Conservation (phyloP, 2,888 invertebrate genomes). For the Hypselothyrea guttata region DNA sequence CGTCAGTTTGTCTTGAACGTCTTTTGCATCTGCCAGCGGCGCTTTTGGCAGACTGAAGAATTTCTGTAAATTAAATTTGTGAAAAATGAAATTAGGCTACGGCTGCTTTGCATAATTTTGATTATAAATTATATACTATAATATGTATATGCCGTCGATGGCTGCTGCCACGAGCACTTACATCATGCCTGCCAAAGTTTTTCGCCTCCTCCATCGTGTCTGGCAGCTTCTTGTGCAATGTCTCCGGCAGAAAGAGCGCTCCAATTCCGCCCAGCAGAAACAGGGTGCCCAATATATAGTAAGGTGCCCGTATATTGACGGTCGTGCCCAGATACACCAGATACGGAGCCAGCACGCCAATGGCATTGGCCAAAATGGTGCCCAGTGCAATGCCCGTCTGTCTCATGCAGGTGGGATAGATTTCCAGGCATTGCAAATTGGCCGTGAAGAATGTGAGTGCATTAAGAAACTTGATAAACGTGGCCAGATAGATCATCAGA, state of each 20-base stretch:
- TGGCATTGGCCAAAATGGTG: slow-evolving; percentile 84
- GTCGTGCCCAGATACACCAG: slow-evolving; percentile 84
- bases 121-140: slow-evolving; percentile 61
- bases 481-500: slow-evolving; percentile 81
- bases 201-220: slow-evolving; percentile 86
- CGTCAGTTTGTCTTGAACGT: slow-evolving; percentile 3
- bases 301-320: slow-evolving; percentile 82
- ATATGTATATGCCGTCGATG: slow-evolving; percentile 28
- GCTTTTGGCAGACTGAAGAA: slow-evolving; percentile 82
- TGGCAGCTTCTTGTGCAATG: slow-evolving; percentile 85
- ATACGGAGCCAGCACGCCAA: slow-evolving; percentile 85
- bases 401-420: slow-evolving; percentile 86
- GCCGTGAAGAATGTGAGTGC: slow-evolving; percentile 85
- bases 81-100: slow-evolving; percentile 65
- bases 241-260: slow-evolving; percentile 85
- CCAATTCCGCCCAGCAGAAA: slow-evolving; percentile 83
- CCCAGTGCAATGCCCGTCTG: slow-evolving; percentile 86
- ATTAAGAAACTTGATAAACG: slow-evolving; percentile 83
- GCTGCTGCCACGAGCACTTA: slow-evolving; percentile 56
- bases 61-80: slow-evolving; percentile 77
- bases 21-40: slow-evolving; percentile 53
- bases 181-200: slow-evolving; percentile 83
- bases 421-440: slow-evolving; percentile 86
- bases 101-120: slow-evolving; percentile 67
- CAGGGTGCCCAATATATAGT: slow-evolving; percentile 81